Evolutionary conservation across 2,113 vertebrate genomes (phyloP).

Genomic region (Drymodes brunneopygia): DNA sequence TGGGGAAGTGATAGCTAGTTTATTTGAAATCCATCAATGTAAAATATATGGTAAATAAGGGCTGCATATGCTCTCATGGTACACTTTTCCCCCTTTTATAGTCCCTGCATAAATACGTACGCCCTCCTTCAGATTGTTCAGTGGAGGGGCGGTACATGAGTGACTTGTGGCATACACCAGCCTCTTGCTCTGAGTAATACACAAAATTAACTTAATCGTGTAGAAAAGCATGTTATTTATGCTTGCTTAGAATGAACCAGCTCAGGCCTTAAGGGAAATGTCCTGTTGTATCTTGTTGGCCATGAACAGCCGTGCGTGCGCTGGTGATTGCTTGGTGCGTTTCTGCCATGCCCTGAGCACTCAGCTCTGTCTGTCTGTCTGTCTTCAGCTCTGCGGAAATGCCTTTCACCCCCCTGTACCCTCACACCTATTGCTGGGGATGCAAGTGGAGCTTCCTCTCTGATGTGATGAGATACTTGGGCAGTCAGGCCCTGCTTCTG

Average conservation of each 20-base stretch:
- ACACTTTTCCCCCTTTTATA: background rate
- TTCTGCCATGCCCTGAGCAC: background rate
- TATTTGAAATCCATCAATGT: conserved; percentile 33
- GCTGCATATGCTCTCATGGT: background rate
- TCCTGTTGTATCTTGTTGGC: background rate
- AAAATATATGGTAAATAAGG: conserved; percentile 22
- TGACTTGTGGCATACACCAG: background rate
- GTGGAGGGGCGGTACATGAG: background rate
- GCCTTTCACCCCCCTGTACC: background rate
- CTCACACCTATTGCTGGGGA: background rate
- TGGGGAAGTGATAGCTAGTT: background rate
- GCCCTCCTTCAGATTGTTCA: background rate
- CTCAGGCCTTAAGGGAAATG: background rate
- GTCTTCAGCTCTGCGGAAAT: background rate
- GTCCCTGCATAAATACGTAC: background rate
- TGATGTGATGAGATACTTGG: background rate
- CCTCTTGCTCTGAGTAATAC: background rate
- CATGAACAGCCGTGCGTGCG: background rate
- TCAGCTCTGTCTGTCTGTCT: background rate
- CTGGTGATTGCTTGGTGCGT: background rate
- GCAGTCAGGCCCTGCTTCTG: background rate
- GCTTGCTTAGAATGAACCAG: background rate
- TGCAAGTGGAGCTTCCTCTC: background rate
- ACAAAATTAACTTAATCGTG: conserved; percentile 20
- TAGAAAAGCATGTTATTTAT: background rate